These are phyloP conservation scores for Stratiomys singularior DNA, from an alignment of 2,888 invertebrate species.

Conservation along the genomic window DNA sequence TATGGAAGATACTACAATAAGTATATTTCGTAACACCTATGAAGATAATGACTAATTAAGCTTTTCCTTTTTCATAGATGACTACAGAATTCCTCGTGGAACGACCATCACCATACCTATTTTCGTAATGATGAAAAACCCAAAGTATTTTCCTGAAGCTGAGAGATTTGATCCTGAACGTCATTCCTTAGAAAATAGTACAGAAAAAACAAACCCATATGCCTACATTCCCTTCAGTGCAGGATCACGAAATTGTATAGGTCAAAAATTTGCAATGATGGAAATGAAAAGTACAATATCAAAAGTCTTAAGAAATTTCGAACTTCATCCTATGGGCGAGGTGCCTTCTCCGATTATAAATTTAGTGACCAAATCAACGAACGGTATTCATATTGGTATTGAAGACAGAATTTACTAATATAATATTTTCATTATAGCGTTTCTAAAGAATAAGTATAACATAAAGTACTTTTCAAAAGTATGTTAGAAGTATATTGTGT, in stretches of 20 bases:
- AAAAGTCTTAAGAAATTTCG: conserved; percentile 59
- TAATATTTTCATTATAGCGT: too few relatives aligned
- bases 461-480: too few relatives aligned
- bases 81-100: conserved; percentile 56
- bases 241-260: conserved; percentile 68
- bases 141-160: conserved; percentile 57
- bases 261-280: conserved; percentile 60
- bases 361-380: conserved; percentile 58
- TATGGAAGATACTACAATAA: conserved; percentile 36
- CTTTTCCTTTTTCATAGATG: background rate
- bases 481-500: too few relatives aligned
- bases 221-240: conserved; percentile 63
- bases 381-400: conserved; percentile 59
- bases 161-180: conserved; percentile 60
- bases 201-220: conserved; percentile 53
- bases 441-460: too few relatives aligned
- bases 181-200: conserved; percentile 63
- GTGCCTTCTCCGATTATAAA: conserved; percentile 56
- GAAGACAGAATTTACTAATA: conserved; percentile 43
- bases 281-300: conserved; percentile 60
- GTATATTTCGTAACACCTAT: background rate
- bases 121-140: conserved; percentile 59
- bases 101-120: conserved; percentile 60
- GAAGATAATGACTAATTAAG: too few relatives aligned
- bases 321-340: conserved; percentile 58